Base-by-base conservation (phyloP, 2,888 invertebrate species). In the Nycteola revayana region DNA sequence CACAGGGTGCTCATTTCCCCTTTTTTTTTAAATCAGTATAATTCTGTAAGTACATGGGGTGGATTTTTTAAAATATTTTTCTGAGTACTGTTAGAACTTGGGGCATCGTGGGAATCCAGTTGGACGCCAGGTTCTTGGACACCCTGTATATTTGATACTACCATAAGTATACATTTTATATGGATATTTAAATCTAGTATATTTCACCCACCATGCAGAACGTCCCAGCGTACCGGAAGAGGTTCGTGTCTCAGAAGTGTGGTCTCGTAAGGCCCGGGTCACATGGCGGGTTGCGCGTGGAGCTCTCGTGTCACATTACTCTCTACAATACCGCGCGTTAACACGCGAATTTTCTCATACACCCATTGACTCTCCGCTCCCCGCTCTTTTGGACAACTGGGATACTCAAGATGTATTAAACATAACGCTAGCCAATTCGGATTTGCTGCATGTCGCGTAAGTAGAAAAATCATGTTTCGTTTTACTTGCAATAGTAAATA, bases 391-490 rank as follows among this genome's bases (percentile, higher is more conserved):
- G 10, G 84, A 83, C 51, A 70, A 75, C 32, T 88, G 87, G 88
- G 82, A 84, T 52, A 59, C 79, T 0, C 64, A 75, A 3, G 86
- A 86, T 40, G 77, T 87, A 10, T 72, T 84, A 42, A 88, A 88
- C 58, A 42, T 87, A 22, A 86, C 87, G 21, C 55, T 88, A 52
- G 70, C 84, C 36, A 83, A 81, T 57, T 74, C 86, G 20, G 87
- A 88, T 66, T 66, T 88, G 51, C 74, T 86, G 10, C 86, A 86
- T 56, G 73, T 84, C 36, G 80, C 81, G 87, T 88, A 64, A 84
- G 86, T 85, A 36, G n/a, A n/a, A n/a, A n/a, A n/a, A n/a, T n/a
- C n/a, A n/a, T n/a, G n/a, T n/a, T n/a, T n/a, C n/a, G n/a, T n/a
- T n/a, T n/a, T n/a, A n/a, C n/a, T n/a, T n/a, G n/a, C n/a, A n/a